Conservation (phyloP, 1,140 invertebrate genomes). For the Diuraphis noxia region DNA sequence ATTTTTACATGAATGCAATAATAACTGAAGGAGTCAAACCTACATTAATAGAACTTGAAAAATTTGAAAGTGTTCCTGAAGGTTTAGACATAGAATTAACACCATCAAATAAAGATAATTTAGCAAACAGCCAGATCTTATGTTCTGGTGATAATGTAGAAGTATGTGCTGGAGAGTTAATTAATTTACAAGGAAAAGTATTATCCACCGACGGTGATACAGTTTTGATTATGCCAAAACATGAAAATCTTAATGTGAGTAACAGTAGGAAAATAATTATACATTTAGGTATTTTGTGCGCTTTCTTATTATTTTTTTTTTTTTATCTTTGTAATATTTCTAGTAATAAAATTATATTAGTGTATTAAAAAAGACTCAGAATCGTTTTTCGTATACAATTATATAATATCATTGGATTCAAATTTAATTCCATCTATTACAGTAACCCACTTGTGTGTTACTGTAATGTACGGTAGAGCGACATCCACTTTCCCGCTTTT, state of each 20-base stretch:
- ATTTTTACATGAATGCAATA: conserved; percentile 91
- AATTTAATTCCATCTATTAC: too few species aligned
- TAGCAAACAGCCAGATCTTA: conserved; percentile 78
- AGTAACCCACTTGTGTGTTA: too few species aligned
- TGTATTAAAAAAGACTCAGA: too few species aligned
- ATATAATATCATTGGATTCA: too few species aligned
- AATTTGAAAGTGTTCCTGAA: conserved; percentile 93
- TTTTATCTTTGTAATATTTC: too few species aligned
- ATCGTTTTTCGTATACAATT: too few species aligned
- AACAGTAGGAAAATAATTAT: background rate
- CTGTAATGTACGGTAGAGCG: too few species aligned
- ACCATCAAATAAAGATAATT: conserved; percentile 67
- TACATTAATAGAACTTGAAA: conserved; percentile 89
- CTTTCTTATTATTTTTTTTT: too few species aligned
- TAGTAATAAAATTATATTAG: too few species aligned
- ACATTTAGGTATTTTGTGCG: background rate
- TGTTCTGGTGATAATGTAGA: conserved; percentile 93
- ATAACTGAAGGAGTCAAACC: conserved; percentile 90
- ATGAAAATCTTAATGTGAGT: conserved; percentile 85
- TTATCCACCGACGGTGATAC: conserved; percentile 91
- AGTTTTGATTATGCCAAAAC: conserved; percentile 95
- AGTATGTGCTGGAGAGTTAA: conserved; percentile 92
- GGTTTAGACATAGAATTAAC: conserved; percentile 81
- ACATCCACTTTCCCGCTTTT: too few species aligned
- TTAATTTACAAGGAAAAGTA: conserved; percentile 92